Base-by-base conservation (phyloP, 2,797 vertebrate species). In the Scolopax rusticola region DNA sequence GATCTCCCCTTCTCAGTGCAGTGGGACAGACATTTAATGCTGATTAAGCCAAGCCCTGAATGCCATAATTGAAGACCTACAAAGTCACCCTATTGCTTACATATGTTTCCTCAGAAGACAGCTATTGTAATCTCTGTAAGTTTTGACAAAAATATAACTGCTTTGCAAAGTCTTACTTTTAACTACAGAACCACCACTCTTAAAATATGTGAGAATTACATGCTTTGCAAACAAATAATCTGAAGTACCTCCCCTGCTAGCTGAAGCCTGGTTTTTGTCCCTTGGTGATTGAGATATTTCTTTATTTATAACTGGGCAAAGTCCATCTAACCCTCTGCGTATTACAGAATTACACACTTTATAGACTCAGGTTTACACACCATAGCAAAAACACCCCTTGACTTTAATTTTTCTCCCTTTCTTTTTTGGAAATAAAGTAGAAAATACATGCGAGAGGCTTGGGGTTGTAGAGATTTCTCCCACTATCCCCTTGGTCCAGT, bases 11-110 rank as follows among this genome's bases (percentile, higher is more conserved):
- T 21, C 53, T 65, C 32, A 56, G 11, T 61, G 14, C 28, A 0
- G 0, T 6, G n/a, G 45, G 19, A 50, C 2, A 0, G 36, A 36
- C 36, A 8, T 12, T 69, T 61, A 9, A 24, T 32, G 17, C 33
- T 2, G 2, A 36, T 17, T 33, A 51, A 80, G 27, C 6, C 32
- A 18, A 20, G 64, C 56, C 40, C 28, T 82, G 36, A 74, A 25
- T 57, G 45, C 17, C 40, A 13, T 7, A 51, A 25, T 70, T n/a
- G n/a, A 48, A 43, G 75, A 57, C 70, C 40, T 83, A 0, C 5
- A 1, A 54, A 68, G 27, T 84, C 60, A 41, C 6, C 20, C 10
- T 65, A 61, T 8, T 74, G 11, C n/a, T 77, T 83, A 18, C 8
- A 3, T 24, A 7, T 0, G 0, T 59, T 83, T 87, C 33, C 23